Base-by-base conservation (phyloP, 2,888 invertebrate species). In the Tetramorium bicarinatum region DNA sequence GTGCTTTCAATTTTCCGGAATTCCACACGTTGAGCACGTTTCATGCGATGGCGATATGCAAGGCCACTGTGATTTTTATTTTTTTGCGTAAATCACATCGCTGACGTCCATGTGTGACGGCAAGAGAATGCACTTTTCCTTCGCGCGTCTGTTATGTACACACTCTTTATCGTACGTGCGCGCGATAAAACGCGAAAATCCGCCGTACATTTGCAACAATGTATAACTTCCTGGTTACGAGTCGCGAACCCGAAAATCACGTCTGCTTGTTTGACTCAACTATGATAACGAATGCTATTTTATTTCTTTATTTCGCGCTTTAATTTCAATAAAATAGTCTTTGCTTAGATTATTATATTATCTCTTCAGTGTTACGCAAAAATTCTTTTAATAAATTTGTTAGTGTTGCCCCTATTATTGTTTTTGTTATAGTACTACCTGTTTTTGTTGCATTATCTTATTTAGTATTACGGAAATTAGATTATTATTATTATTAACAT, bases 211-310 rank as follows among this genome's bases (percentile, higher is more conserved):
- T 87, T 49, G 41, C 49, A 44, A 56, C 47, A 64, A 62, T 54
- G n/a, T 69, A 82, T 59, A 25, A 41, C 47, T 74, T 47, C 64
- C 77, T 61, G 54, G 85, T 87, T 87, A 74, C 77, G 76, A 75
- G 49, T 47, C 25, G 64, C 62, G 76, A 80, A 64, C 25, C 47
- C 59, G 83, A 85, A 87, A 86, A 88, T 88, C 74, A 74, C 74
- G 41, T 83, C 82, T 71, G 49, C 74, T 21, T 29, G 47, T 25
- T 54, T 59, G 49, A 34, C 59, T 71, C 71, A 74, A 52, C 76
- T 41, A 41, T 64, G 83, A 79, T 85, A 79, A 85, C 64, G 25
- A 56, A 25, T n/a, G 41, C n/a, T 44, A 29, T 64, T 82, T 75
- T 80, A 64, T 64, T 75, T 61, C 38, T 77, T 62, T 56, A 67